Base-by-base conservation (phyloP, 2,113 vertebrate species). In the Rhinolophus sinicus region DNA sequence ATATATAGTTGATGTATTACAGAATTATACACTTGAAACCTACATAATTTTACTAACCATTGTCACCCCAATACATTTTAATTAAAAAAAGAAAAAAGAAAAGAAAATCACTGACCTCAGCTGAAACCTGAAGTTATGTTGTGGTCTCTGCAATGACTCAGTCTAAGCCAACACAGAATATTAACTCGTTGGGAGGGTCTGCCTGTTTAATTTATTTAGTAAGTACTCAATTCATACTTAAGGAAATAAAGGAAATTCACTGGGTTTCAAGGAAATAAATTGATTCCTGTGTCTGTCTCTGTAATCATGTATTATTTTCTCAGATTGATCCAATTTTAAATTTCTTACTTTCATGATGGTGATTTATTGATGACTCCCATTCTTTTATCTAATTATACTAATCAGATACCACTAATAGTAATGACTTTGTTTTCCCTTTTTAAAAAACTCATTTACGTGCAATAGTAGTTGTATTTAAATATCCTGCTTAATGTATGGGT, bases 321-420 rank as follows among this genome's bases (percentile, higher is more conserved):
- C 62, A 62, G 72, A 82, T 28, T 88, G 54, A 84, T 16, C 58
- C 26, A 24, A 22, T 62, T 93, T 94, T 56, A 78, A 52, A 47
- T 70, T 87, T 96, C n/a, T 81, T 60, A 22, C 69, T 93, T 93
- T 82, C 24, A 21, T 83, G 30, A 10, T 60, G 56, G 28, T 88
- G 13, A 83, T 80, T 38, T 70, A 52, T 77, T 50, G 56, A 65
- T 92, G 67, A 65, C 13, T 65, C 6, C 7, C 19, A 82, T 35
- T 87, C 26, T 88, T 96, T 88, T 28, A 26, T 88, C 38, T 83
- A 78, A 88, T 54, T 96, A 33, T 65, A 83, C 30, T 83, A 26
- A 19, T 93, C 24, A 83, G 62, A 93, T 90, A 60, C 54, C 15
- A 90, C 19, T 87, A 72, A 78, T 72, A 81, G 44, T 56, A 75